These are phyloP conservation scores for Gryllus longicercus DNA, from an alignment of 2,888 invertebrate species.

Conservation along the genomic window DNA sequence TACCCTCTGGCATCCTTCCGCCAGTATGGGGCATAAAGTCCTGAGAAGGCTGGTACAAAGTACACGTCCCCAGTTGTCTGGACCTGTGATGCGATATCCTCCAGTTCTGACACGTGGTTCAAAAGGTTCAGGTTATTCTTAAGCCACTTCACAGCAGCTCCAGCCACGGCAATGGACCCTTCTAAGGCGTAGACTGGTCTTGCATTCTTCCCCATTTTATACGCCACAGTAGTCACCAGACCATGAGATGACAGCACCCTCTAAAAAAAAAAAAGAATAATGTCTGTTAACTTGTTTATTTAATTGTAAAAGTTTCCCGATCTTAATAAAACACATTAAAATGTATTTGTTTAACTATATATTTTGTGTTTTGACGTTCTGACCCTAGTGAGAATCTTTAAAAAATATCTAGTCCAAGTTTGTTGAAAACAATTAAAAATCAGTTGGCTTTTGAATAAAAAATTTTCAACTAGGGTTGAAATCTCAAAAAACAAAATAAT, in stretches of 20 bases:
- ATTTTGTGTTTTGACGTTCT: no score
- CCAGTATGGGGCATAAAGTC: constrained; percentile 97
- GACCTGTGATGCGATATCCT: constrained; percentile 71
- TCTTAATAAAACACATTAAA: no score
- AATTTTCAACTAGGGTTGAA: no score
- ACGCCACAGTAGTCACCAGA: constrained; percentile 85
- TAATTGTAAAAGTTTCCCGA: neutral
- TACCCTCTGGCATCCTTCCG: constrained; percentile 90
- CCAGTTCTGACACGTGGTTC: constrained; percentile 64
- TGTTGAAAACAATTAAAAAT: no score
- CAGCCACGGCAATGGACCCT: constrained; percentile 90
- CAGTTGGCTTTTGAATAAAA: no score
- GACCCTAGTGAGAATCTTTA: no score
- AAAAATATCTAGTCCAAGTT: no score
- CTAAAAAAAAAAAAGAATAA: constrained; percentile 45
- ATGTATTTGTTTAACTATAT: no score
- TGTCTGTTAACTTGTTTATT: neutral
- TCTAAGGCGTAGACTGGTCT: constrained; percentile 92
- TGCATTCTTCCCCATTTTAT: constrained; percentile 76
- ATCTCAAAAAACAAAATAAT: no score
- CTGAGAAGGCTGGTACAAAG: constrained; percentile 97
- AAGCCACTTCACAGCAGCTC: constrained; percentile 89
- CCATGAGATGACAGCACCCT: constrained; percentile 84
- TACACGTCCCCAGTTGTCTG: constrained; percentile 91
- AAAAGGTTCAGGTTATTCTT: constrained; percentile 87